These are phyloP conservation scores for Ageneiosus marmoratus DNA, from an alignment of 2,113 vertebrate species.

Conservation along the genomic window DNA sequence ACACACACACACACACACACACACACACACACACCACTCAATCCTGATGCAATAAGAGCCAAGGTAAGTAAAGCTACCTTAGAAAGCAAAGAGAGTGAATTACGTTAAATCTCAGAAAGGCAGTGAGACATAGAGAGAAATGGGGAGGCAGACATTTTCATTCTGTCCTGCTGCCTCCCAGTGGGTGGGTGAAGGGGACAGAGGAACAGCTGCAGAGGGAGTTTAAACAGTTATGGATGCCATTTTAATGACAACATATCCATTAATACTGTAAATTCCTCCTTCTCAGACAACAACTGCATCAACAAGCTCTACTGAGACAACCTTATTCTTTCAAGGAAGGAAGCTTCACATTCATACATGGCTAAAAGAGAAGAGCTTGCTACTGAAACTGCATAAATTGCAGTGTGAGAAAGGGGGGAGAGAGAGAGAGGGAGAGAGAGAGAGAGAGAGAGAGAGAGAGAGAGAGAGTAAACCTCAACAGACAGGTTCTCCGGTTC, in stretches of 20 bases:
- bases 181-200: slow-evolving; percentile 9
- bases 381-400: background rate
- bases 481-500: background rate
- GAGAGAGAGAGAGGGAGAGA: background rate
- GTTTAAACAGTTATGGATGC: background rate
- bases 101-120: slow-evolving; percentile 16
- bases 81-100: slow-evolving; percentile 3
- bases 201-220: slow-evolving; percentile 43
- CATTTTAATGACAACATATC: background rate
- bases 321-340: slow-evolving; percentile 9
- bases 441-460: background rate
- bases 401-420: background rate
- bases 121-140: slow-evolving; percentile 23
- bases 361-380: background rate
- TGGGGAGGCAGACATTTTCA: slow-evolving; percentile 33
- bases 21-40: slow-evolving; percentile 20
- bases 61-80: slow-evolving; percentile 33
- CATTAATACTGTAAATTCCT: slow-evolving; percentile 5
- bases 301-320: slow-evolving; percentile 10
- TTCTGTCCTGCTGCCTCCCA: slow-evolving; percentile 29
- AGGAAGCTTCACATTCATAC: background rate
- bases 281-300: slow-evolving; percentile 40
- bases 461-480: background rate
- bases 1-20: slow-evolving; percentile 15
- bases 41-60: slow-evolving; percentile 37